Evolutionary conservation across 2,888 invertebrate species (phyloP).

Genomic region (Hyles lineata): DNA sequence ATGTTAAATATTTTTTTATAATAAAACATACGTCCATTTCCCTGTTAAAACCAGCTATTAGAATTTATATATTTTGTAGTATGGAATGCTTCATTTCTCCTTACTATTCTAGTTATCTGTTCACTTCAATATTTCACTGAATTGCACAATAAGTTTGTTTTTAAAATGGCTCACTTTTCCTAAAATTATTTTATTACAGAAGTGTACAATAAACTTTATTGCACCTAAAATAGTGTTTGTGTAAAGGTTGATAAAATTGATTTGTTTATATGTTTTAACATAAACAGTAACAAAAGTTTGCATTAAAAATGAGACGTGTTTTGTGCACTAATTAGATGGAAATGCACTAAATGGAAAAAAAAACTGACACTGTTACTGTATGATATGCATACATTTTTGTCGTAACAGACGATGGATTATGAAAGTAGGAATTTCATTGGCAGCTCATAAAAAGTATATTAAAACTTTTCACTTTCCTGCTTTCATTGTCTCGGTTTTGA

Average conservation of each 20-base stretch:
- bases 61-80: conserved; percentile 77
- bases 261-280: conserved; percentile 53
- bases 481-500: conserved; percentile 57
- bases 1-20: conserved; percentile 57
- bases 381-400: conserved; percentile 46
- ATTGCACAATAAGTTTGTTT: conserved; percentile 82
- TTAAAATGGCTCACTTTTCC: conserved; percentile 86
- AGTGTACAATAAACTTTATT: conserved; percentile 65
- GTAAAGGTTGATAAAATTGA: conserved; percentile 59
- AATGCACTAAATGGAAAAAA: conserved; percentile 61
- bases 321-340: conserved; percentile 69
- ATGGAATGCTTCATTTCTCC: conserved; percentile 84
- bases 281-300: conserved; percentile 52
- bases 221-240: conserved; percentile 73
- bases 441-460: conserved; percentile 31
- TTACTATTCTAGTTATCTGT: conserved; percentile 80
- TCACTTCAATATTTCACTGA: conserved; percentile 82
- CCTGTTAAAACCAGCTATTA: conserved; percentile 85
- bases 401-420: conserved; percentile 47
- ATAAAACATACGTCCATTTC: conserved; percentile 80
- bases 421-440: conserved; percentile 57
- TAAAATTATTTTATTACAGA: conserved; percentile 67
- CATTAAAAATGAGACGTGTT: conserved; percentile 48
- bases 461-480: conserved; percentile 55
- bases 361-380: conserved; percentile 48